Base-by-base conservation (phyloP, 2,113 vertebrate genomes). In the Irena cyanogastra region DNA sequence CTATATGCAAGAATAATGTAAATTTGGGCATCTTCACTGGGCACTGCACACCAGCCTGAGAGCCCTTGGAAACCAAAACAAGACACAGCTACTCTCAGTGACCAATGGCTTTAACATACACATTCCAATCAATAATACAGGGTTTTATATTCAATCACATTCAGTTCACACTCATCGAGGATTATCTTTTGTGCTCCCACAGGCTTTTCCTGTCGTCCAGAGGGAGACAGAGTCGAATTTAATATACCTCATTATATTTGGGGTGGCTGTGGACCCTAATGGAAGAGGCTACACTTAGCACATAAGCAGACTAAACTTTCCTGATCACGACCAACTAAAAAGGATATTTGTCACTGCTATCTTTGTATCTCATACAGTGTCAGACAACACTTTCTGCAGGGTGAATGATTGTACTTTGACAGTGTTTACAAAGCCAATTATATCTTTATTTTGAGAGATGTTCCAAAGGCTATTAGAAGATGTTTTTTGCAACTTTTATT, bases 121-220 rank as follows among this genome's bases (percentile, higher is more conserved):
- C 59, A 72, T 91, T 97, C 96, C 91, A 96, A 97, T 98, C 97
- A 97, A 97, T 98, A 98, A 97, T 94, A 97, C 84, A 94, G 94
- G 93, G 93, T 96, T 97, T 97, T 94, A 84, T 96, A 97, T 97
- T 98, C 96, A 97, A 91, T 97, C 94, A 89, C 71, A 87, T 97
- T 97, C 97, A 83, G 87, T 96, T 91, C 41, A 61, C 93, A 97
- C 78, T 97, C 97, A 95, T 96, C 85, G 71, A 94, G 96, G 94
- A 97, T 97, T 96, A 97, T 97, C 96, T 97, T 95, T 56, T 93
- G 84, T 93, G 93, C 28, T 95, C 94, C 97, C 95, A 92, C 56
- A 89, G 97, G 97, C 90, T 87, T 95, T 97, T 96, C 69, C 89
- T 92, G 85, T 71, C 14, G 57, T 95, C 93, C 70, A 52, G 42